A percentile compares a stretch with the other conserved stretches of the same genome.
These are phyloP conservation scores for Papilio elwesi DNA, from an alignment of 2,888 invertebrate species.

Conservation along the genomic window DNA sequence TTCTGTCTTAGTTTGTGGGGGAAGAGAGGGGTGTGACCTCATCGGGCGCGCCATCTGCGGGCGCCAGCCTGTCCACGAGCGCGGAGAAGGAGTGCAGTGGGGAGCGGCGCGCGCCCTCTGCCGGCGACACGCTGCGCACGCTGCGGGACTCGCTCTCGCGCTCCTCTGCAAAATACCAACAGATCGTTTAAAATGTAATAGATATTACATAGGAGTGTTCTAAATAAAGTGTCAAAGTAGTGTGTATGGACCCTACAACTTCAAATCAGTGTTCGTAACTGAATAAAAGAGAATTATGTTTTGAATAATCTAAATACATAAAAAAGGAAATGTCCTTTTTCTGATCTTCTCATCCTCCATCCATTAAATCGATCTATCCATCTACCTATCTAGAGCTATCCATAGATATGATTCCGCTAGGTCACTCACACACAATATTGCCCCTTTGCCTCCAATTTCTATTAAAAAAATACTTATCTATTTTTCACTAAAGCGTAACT, in stretches of 20 bases:
- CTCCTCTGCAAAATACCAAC: conserved; percentile 54
- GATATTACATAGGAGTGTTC: no score
- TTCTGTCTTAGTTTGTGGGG: no score
- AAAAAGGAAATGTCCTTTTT: background rate
- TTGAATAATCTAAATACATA: background rate
- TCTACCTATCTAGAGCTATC: no score
- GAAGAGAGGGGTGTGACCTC: conserved; percentile 50
- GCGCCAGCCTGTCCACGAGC: conserved; percentile 88
- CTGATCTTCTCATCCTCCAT: no score
- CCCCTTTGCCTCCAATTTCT: no score
- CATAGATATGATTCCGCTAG: no score
- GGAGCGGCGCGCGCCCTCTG: conserved; percentile 67
- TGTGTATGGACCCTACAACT: background rate
- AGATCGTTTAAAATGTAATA: background rate
- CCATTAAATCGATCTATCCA: no score
- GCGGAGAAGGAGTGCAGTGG: conserved; percentile 88
- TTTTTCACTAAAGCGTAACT: no score
- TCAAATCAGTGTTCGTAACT: no score
- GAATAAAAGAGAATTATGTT: background rate
- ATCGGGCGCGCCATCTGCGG: conserved; percentile 87
- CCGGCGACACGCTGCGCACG: conserved; percentile 50
- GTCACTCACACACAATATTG: no score
- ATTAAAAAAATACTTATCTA: no score
- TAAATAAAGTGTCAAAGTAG: background rate
- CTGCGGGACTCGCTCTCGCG: conserved; percentile 65